Evolutionary conservation across 1,140 invertebrate species (phyloP).

Genomic region (Anoplophora glabripennis): DNA sequence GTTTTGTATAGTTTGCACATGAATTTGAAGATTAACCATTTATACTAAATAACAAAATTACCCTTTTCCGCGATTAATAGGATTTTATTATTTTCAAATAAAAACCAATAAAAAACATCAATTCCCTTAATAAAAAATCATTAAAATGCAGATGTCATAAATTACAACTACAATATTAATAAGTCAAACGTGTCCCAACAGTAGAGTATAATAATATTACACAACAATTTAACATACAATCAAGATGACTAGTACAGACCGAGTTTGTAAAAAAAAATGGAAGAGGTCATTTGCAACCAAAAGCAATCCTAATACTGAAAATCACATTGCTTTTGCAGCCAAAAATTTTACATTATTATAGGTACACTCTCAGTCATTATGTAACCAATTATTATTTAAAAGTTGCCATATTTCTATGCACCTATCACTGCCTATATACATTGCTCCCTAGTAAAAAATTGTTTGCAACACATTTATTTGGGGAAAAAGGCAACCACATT

Average conservation of each 20-base stretch:
- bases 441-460: conserved; percentile 1
- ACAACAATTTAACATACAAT: conserved; percentile 45
- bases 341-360: conserved; percentile 11
- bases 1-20: background rate
- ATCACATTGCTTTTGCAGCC: conserved; percentile 20
- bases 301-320: conserved; percentile 29
- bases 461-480: no score
- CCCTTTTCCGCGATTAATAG: conserved; percentile 26
- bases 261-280: conserved; percentile 38
- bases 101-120: background rate
- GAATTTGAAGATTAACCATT: conserved; percentile 26
- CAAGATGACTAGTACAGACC: conserved; percentile 48
- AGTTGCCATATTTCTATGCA: conserved; percentile 27
- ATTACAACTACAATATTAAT: conserved; percentile 23
- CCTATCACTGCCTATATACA: conserved; percentile 24
- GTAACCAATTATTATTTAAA: conserved; percentile 23
- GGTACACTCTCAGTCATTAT: conserved; percentile 25
- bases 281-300: conserved; percentile 23
- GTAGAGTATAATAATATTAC: conserved; percentile 37
- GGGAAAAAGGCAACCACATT: no score
- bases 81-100: no score
- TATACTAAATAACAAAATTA: conserved; percentile 31
- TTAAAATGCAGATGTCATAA: conserved; percentile 29
- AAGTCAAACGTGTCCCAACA: conserved; percentile 23
- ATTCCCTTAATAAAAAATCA: conserved; percentile 12